These are phyloP conservation scores for Panthera leo DNA, from an alignment of 2,113 vertebrate species.

Conservation along the genomic window DNA sequence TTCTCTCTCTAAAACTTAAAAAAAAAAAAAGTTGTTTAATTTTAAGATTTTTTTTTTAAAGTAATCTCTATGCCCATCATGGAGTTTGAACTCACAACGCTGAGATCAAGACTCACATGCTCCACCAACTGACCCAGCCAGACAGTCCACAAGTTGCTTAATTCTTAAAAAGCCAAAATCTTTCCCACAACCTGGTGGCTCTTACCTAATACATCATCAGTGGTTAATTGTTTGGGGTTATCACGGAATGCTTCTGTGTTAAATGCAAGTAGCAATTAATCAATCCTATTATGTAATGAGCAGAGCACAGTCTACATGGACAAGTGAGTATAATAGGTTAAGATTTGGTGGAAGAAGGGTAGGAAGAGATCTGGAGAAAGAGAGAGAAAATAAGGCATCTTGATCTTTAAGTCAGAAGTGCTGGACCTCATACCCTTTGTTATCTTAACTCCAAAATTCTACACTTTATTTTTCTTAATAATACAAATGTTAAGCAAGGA, in stretches of 20 bases:
- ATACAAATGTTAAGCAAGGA: neutral
- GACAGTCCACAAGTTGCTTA: neutral
- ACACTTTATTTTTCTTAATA: neutral
- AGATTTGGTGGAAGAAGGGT: neutral
- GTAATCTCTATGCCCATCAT: neutral
- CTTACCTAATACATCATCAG: neutral
- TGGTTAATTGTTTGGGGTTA: neutral
- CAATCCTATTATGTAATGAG: neutral
- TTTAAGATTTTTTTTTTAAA: neutral
- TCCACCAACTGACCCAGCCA: neutral
- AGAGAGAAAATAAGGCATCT: neutral
- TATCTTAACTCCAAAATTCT: neutral
- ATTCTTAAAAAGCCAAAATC: neutral
- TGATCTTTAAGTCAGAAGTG: neutral
- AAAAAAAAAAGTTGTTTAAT: too few species aligned
- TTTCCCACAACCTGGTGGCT: neutral
- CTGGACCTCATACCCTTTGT: neutral
- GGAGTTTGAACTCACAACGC: neutral
- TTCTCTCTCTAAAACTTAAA: too few species aligned
- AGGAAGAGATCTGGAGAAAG: neutral
- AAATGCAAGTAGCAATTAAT: conserved; percentile 10
- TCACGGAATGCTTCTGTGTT: neutral
- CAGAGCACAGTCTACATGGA: neutral
- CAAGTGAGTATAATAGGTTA: neutral
- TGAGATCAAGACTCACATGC: neutral